Evolutionary conservation across 2,113 vertebrate species (phyloP).

Genomic region (Recurvirostra avosetta): DNA sequence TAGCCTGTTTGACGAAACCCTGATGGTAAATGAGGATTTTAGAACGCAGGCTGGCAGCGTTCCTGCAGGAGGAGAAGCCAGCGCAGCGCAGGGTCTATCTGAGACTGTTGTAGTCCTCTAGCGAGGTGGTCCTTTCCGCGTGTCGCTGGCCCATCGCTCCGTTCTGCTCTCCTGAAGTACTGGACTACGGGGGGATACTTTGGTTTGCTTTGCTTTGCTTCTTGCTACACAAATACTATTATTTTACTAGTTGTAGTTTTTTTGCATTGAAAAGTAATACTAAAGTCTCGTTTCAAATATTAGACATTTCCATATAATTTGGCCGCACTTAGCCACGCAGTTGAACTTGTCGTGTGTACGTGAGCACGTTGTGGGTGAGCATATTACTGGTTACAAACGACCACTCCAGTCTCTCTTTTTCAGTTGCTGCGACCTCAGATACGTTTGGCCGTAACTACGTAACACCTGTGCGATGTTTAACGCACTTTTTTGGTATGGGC

Average conservation of each 20-base stretch:
- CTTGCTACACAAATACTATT: background rate
- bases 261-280: background rate
- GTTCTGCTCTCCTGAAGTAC: background rate
- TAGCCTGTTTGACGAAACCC: background rate
- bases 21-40: background rate
- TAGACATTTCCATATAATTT: background rate
- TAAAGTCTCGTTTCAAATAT: background rate
- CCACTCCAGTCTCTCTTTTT: background rate
- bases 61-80: background rate
- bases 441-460: background rate
- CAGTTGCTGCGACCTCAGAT: background rate
- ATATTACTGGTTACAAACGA: background rate
- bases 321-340: background rate
- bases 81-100: background rate
- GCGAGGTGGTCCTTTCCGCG: background rate
- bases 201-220: background rate
- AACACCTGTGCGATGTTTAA: background rate
- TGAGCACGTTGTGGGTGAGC: background rate
- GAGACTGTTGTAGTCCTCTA: background rate
- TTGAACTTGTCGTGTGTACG: background rate
- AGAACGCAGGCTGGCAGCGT: background rate
- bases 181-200: background rate
- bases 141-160: background rate
- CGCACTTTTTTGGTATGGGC: accelerated
- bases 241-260: background rate